Evolutionary conservation across 2,888 invertebrate genomes (phyloP), one percentile per base, ranked within the genome.

Genomic region (Melolontha melolontha): DNA sequence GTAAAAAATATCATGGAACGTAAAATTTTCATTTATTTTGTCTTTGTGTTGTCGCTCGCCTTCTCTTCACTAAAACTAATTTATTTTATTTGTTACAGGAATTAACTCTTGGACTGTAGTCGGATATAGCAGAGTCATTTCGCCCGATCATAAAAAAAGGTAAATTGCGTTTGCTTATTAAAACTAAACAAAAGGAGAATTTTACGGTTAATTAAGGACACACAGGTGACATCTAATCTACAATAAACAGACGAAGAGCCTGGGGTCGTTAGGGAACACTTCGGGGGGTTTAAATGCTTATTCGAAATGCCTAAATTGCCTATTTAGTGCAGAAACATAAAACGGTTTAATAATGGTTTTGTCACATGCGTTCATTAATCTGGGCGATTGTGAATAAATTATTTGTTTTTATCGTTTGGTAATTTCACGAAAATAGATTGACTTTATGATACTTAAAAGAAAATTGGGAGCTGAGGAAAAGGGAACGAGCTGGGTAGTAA

Each of bases 111-210:
- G 59, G 59, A 59, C 44, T 59, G 44, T 59, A 47, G 44, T 59
- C 59, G 59, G 59, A 59, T 59, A 22, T 47, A 59, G 59, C 59
- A 59, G 59, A 59, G 59, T 59, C 59, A 59, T 59, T 59, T 44
- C 59, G 29, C 12, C 44, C 29, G 59, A 59, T 59, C 59, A 44
- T 59, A 59, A 47, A 59, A 59, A 59, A 59, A 59, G 59, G 59
- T 59, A 59, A 59, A 59, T 59, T 59, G 47, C 59, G 59, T 59
- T 59, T 59, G 59, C 59, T 59, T 59, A 59, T 59, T 59, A 59
- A 59, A 59, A 59, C 59, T 59, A 59, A 59, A 59, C 59, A 59
- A 59, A 59, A 47, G 59, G 59, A 29, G 59, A 59, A 47, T 59
- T 44, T 59, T 59, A 59, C 44, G 44, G 59, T 59, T 59, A 59